Base-by-base conservation (phyloP, 2,888 invertebrate species). In the Nomada fabriciana region DNA sequence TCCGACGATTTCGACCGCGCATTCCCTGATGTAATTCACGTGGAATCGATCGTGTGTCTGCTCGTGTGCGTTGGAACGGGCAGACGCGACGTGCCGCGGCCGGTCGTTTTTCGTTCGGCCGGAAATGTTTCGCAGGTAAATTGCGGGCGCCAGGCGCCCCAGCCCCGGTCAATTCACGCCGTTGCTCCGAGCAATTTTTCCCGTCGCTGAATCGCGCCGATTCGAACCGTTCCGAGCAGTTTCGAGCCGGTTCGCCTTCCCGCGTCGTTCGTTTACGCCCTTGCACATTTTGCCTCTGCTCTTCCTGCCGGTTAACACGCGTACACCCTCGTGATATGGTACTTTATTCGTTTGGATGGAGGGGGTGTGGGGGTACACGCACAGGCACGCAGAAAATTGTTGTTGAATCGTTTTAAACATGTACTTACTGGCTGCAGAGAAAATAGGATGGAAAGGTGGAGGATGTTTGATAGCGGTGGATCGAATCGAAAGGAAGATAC, bases 61-160 rank as follows among this genome's bases (percentile, higher is more conserved):
- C 7, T n/a, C n/a, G 50, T 52, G 50, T 7, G 11, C 29, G 20
- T 20, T 76, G 82, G 71, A 70, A 77, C 64, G 73, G 55, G 20
- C 67, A 52, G n/a, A 53, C 18, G 18, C 18, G 64, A 55, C 47
- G 60, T 43, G 64, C 55, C 53, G 61, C 55, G 77, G 53, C 25
- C 52, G 47, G 60, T 75, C 72, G 43, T 78, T 85, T 86, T 87
- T 83, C 87, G 83, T 77, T 85, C 83, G 77, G 65, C 70, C 86
- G 87, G 87, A 87, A 87, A 87, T 87, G 87, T 85, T 87, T 81
- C 79, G 87, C 81, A 87, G 86, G 85, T 87, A 87, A 87, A 87
- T 87, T 83, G 87, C 77, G 86, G 83, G 87, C 86, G 86, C 87
- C 87, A 80, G 87, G 87, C 86, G 83, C 83, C 83, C 77, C 85